phyloP scores from a whole-genome alignment of 2,888 invertebrate genomes.

The Lomographa bimaculata region DNA sequence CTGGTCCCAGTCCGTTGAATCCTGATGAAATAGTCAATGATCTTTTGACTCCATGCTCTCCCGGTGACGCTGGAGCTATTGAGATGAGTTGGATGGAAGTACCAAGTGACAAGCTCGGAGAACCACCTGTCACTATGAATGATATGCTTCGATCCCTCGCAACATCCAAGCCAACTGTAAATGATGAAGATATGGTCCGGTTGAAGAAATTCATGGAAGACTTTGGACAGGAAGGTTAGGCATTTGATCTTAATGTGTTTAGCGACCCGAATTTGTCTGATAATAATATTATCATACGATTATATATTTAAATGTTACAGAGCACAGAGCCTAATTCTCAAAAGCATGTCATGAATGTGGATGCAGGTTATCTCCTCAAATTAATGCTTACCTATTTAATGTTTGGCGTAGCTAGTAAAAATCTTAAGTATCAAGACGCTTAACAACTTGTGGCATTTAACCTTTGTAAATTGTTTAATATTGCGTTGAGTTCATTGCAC shows the following conservation, averaged over 20 bases:
- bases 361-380: conserved; percentile 2
- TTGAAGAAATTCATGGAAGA: conserved; percentile 98
- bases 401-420: no score
- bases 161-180: conserved; percentile 98
- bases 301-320: conserved; percentile 40
- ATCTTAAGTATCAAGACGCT: no score
- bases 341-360: conserved; percentile 9
- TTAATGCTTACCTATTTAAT: no score
- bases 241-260: conserved; percentile 20
- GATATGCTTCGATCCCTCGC: conserved; percentile 97
- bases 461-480: conserved; percentile 1
- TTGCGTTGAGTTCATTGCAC: background rate
- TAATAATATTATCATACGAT: conserved; percentile 26
- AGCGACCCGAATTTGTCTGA: conserved; percentile 22
- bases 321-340: conserved; percentile 48
- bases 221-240: conserved; percentile 98
- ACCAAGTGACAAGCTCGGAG: conserved; percentile 96
- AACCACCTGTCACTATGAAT: conserved; percentile 98
- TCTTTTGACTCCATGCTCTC: conserved; percentile 97
- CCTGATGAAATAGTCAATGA: conserved; percentile 93
- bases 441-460: no score
- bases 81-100: conserved; percentile 99
- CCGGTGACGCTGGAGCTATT: conserved; percentile 95
- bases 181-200: conserved; percentile 96
- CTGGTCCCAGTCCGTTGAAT: conserved; percentile 94